Evolutionary conservation across 2,888 invertebrate species (phyloP), one percentile per base, ranked within the genome.

Genomic region (Acrocyrtus sp.): DNA sequence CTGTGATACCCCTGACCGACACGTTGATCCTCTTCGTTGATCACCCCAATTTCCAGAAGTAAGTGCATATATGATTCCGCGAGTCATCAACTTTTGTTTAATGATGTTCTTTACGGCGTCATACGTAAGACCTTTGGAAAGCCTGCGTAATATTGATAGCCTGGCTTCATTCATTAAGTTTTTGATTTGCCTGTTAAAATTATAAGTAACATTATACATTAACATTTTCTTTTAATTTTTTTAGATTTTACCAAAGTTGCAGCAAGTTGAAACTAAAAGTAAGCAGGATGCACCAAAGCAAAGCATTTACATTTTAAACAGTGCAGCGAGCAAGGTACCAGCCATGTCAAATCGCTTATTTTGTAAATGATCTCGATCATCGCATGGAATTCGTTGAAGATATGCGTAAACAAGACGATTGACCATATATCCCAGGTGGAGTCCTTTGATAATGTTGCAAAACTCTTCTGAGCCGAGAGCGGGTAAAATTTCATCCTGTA

Each of bases 311-410:
- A 8, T 53, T 54, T 61, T 51, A 84, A 99, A 99, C 26, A 99
- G 87, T 84, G 98, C 98, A 41, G 99, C 98, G 72, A 99, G 85
- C 65, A 99, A 85, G 0, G 99, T 98, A 6, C 99, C 99, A 80
- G 99, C 99, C 75, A 99, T 87, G 87, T 99, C 99, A 65, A 99
- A 87, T 81, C 99, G 89, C 84, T 99, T 99, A 85, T 99, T 98
- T 47, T 99, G 99, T 84, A 99, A 98, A 85, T 99, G 99, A 97
- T 99, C 99, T 83, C 99, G 90, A 88, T 99, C 99, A 85, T 99
- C 99, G 48, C 98, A 88, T 85, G 99, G 98, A 79, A 98, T 88
- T 19, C 99, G 88, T 73, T 96, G 96, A 72, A 99, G 87, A n/a
- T 98, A 93, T 57, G 98, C 98, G 77, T 98, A 86, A 61, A 99